Conservation (phyloP, 2,888 invertebrate genomes). For the Eristalis tenax region DNA sequence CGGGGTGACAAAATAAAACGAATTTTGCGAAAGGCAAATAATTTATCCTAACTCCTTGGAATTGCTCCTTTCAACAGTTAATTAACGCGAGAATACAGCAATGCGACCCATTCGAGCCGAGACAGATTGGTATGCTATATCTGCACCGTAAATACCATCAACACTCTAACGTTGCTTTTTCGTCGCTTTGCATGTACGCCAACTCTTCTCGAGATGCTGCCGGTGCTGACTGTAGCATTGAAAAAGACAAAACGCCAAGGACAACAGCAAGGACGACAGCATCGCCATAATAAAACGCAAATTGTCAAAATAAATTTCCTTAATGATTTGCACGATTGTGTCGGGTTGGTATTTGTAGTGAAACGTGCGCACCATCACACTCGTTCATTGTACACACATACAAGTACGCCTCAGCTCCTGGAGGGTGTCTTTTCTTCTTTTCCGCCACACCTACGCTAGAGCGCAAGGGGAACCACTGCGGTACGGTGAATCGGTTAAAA, state of each 20-base stretch:
- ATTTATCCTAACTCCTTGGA: constrained; percentile 66
- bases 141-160: constrained; percentile 43
- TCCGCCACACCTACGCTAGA: background rate
- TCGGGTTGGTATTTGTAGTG: constrained; percentile 58
- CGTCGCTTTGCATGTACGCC: constrained; percentile 49
- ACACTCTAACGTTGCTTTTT: constrained; percentile 48
- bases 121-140: background rate
- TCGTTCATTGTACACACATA: constrained; percentile 3
- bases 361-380: constrained; percentile 51
- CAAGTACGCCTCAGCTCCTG: constrained; percentile 10
- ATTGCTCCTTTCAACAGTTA: constrained; percentile 70
- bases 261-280: constrained; percentile 49
- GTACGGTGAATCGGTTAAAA: constrained; percentile 23
- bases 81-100: constrained; percentile 56
- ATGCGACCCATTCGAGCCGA: background rate
- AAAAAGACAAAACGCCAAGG: background rate
- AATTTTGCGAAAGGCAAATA: constrained; percentile 69
- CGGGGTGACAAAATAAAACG: constrained; percentile 68
- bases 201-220: background rate
- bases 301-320: constrained; percentile 72
- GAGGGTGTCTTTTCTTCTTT: constrained; percentile 1
- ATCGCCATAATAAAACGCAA: constrained; percentile 71
- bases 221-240: background rate
- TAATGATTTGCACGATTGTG: constrained; percentile 73
- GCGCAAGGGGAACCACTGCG: background rate